Conservation (phyloP, 2,888 invertebrate genomes). For the Nebria salina region DNA sequence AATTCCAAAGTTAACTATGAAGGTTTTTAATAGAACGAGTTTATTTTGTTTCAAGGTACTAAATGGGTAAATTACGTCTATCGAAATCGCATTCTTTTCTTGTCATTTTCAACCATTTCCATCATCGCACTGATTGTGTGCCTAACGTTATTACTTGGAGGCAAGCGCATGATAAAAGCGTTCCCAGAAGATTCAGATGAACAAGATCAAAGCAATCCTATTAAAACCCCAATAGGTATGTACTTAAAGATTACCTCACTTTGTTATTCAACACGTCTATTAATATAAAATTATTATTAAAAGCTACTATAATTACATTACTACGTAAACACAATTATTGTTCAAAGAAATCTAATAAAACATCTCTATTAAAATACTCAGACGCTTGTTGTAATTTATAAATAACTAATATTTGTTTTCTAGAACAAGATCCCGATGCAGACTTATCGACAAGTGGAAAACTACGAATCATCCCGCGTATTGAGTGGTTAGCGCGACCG, state of each 20-base stretch:
- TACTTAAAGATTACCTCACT: neutral
- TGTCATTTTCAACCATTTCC: neutral
- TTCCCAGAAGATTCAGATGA: slow-evolving; percentile 47
- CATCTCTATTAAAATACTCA: too few relatives aligned
- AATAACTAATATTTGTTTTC: neutral
- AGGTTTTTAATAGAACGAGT: slow-evolving; percentile 13
- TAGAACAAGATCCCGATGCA: slow-evolving; percentile 43
- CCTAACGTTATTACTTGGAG: neutral
- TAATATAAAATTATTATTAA: too few relatives aligned
- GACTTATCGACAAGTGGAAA: slow-evolving; percentile 53
- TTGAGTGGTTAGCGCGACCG: slow-evolving; percentile 72
- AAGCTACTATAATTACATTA: too few relatives aligned
- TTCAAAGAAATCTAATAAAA: too few relatives aligned
- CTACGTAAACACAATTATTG: too few relatives aligned
- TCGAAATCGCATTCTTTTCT: slow-evolving; percentile 45
- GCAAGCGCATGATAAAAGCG: neutral
- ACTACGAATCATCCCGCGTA: slow-evolving; percentile 67
- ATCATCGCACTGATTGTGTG: neutral
- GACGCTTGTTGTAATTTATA: too few relatives aligned
- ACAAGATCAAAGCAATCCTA: slow-evolving; percentile 51
- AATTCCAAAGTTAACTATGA: neutral
- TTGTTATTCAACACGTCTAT: neutral
- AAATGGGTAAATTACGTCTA: slow-evolving; percentile 49
- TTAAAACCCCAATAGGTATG: slow-evolving; percentile 51
- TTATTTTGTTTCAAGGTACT: slow-evolving; percentile 48